Evolutionary conservation across 1,140 invertebrate genomes (phyloP), one percentile per base, ranked within the genome.

Genomic region (Propsilocerus akamusi): DNA sequence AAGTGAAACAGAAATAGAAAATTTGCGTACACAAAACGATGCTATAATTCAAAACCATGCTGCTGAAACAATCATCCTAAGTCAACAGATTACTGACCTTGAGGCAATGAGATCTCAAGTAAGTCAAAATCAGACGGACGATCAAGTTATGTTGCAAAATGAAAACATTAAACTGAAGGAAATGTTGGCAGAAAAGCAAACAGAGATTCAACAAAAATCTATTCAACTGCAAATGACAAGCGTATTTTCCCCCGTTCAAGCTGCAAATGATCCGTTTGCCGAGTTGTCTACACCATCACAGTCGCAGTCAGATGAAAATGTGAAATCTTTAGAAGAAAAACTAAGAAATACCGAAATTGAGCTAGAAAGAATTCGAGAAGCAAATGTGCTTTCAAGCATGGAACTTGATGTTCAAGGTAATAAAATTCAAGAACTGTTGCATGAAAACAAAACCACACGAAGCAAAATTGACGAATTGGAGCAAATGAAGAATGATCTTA

Each of bases 1-100:
- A 47, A 63, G 63, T 46, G 58, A 63, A 55, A 59, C 62, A 3
- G 64, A 65, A 54, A 57, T 59, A 49, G 63, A 66, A 48, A 62
- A 64, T 52, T 53, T 63, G 24, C 57, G 58, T 37, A 24, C 60
- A 0, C 61, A 64, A 52, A 62, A 58, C 32, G 56, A 65, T 25
- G 50, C 59, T 0, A 50, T 65, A 0, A 58, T 60, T 14, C 53
- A 57, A 47, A 63, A 66, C 26, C 62, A 65, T 30, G 58, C 56
- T 47, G 55, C 57, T 47, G 62, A 65, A 51, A 22, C 60, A 54
- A 55, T 60, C 14, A 54, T 55, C 0, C 51, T 66, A 5, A 56
- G 58, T 8, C 58, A 60, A 11, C 61, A 66, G 25, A 54, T 67
- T 3, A 53, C 64, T 23, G 58, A 64, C 14, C 52, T 66, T 26